Percentiles rank a stretch among this genome's conserved stretches.
These are phyloP conservation scores for Boleophthalmus pectinirostris DNA, from an alignment of 2,113 vertebrate species.

Conservation along the genomic window DNA sequence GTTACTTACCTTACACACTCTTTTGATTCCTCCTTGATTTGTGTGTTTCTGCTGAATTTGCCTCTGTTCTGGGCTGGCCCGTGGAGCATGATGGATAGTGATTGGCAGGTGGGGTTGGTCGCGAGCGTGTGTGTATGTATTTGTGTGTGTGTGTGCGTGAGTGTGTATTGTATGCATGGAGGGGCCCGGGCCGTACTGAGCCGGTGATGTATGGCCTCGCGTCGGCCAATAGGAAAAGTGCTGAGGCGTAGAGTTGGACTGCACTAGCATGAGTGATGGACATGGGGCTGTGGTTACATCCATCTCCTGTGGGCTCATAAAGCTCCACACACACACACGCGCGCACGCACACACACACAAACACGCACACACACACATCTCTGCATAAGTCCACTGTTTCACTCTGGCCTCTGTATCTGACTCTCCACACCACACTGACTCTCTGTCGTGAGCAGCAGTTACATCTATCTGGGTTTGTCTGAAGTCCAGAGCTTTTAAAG, in stretches of 20 bases:
- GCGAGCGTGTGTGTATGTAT: constrained; percentile 13
- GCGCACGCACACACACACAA: constrained; percentile 9
- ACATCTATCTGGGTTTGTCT: too few relatives aligned
- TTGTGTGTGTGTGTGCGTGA: constrained; percentile 8
- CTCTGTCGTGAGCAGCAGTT: too few relatives aligned
- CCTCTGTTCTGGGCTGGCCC: background rate
- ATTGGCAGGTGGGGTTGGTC: background rate
- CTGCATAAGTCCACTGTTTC: too few relatives aligned
- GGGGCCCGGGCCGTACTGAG: constrained; percentile 45
- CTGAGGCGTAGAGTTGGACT: constrained; percentile 59
- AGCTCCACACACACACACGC: background rate
- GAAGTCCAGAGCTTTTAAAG: too few relatives aligned
- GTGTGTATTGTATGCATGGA: constrained; percentile 48
- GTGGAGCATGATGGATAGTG: constrained; percentile 38
- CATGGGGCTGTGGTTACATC: constrained; percentile 57
- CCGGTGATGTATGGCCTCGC: constrained; percentile 48
- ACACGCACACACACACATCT: background rate
- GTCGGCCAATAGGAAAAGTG: constrained; percentile 52
- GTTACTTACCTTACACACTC: background rate
- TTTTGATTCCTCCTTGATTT: background rate
- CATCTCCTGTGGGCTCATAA: constrained; percentile 52
- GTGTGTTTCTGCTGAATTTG: background rate
- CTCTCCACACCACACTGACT: too few relatives aligned
- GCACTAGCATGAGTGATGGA: constrained; percentile 72
- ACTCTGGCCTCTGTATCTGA: too few relatives aligned